Evolutionary conservation across 2,113 vertebrate genomes (phyloP).

Genomic region (Amblyopsis rosae): DNA sequence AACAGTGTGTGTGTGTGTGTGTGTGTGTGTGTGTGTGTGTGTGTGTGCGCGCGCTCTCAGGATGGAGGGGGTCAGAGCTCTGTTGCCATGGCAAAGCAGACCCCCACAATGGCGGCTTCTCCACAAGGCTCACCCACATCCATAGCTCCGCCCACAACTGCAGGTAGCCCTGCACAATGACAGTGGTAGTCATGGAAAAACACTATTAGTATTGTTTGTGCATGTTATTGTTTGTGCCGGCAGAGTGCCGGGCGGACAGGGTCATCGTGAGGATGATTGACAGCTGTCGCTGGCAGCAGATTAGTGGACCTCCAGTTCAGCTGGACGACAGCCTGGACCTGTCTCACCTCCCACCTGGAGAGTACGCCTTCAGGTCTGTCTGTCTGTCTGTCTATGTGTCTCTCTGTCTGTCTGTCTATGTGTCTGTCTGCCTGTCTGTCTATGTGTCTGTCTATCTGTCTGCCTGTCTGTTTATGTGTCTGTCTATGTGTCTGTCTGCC

Average conservation of each 20-base stretch:
- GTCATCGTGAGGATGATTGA: slow-evolving; percentile 25
- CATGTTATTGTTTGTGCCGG: background rate
- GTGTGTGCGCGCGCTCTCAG: no score
- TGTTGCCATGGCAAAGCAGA: no score
- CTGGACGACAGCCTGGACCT: slow-evolving; percentile 68
- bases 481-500: no score
- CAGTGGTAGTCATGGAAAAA: background rate
- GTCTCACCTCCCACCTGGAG: slow-evolving; percentile 75
- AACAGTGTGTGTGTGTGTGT: no score
- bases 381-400: background rate
- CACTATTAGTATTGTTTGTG: no score
- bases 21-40: no score
- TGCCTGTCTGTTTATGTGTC: no score
- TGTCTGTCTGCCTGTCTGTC: background rate
- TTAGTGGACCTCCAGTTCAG: slow-evolving; percentile 73
- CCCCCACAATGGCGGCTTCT: background rate
- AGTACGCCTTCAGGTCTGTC: slow-evolving; percentile 82
- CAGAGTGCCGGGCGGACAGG: slow-evolving; percentile 80
- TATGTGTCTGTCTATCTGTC: no score
- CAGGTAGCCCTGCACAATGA: slow-evolving; percentile 68
- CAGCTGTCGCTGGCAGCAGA: slow-evolving; percentile 83
- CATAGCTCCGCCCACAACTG: slow-evolving; percentile 33
- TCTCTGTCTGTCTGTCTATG: no score
- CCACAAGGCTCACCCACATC: slow-evolving; percentile 10
- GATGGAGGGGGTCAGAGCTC: no score